Base-by-base conservation (phyloP, 2,113 vertebrate genomes). In the Spizaetus ornatus region DNA sequence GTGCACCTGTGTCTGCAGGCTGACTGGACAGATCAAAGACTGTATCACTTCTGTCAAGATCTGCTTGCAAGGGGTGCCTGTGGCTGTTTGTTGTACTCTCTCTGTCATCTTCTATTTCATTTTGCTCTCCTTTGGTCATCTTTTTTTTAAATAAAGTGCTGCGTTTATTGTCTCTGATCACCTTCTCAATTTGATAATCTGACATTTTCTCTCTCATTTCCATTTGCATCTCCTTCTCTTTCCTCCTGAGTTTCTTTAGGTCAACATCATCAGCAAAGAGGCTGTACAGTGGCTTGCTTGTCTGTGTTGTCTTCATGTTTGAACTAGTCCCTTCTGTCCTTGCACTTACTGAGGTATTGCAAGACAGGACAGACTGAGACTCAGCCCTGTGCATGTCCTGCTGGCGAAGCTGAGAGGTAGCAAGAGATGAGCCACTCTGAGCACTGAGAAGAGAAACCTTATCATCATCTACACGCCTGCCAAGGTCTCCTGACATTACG, bases 121-220 rank as follows among this genome's bases (percentile, higher is more conserved):
- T 95, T 38, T 98, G 98, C 2, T 98, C 98, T 23, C 98, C 98
- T 94, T 98, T 99, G 6, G 97, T 97, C 93, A 98, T 98, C 97
- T 99, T 99, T 91, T 99, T 99, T 97, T 99, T 99, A 97, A 98
- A 99, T 58, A 99, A 97, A 26, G 98, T 99, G 97, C 99, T 99
- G 67, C 99, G 99, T 72, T 98, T 99, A 96, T 99, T 99, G 97
- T 99, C 99, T 16, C 98, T 98, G 45, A 98, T 97, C 87, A 99
- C 98, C 96, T 99, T 99, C 97, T 99, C 99, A 88, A 98, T 95
- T 77, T 98, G 98, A 67, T 99, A 99, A 48, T 97, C 98, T 0
- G 98, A 97, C 98, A 99, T 99, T 96, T 99, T 99, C 91, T 96
- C 98, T 93, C 98, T 98, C 98, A 99, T 98, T 89, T 99, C 99